Percentiles rank a stretch among this genome's conserved stretches.
Conservation (phyloP, 1,140 invertebrate genomes). For the Vanessa atalanta region DNA sequence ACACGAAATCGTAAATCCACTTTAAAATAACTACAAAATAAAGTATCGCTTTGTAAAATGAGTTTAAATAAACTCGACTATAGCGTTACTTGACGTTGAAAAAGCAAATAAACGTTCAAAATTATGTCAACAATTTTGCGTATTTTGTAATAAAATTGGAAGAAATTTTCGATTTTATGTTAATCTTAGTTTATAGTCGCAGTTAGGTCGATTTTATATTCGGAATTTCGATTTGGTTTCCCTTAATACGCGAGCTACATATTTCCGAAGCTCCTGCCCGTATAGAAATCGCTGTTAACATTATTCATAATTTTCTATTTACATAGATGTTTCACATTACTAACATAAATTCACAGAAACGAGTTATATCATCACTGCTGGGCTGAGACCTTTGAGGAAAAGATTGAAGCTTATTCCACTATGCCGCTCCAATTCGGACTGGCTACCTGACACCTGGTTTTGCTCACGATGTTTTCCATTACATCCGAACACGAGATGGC, state of each 20-base stretch:
- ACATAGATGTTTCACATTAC: too few species aligned
- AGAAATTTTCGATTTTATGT: conserved; percentile 9
- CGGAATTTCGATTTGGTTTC: not conserved
- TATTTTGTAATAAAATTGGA: conserved; percentile 6
- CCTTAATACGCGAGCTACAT: not conserved
- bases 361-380: too few species aligned
- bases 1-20: not conserved
- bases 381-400: too few species aligned
- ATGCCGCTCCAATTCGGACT: too few species aligned
- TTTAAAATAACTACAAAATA: conserved; percentile 2
- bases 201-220: not conserved
- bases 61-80: not conserved
- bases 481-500: too few species aligned
- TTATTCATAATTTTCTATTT: too few species aligned
- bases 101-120: not conserved
- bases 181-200: not conserved
- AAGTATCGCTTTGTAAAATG: conserved; percentile 1
- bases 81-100: not conserved
- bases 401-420: too few species aligned
- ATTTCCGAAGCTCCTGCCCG: not conserved
- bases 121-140: conserved; percentile 4
- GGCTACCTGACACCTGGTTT: too few species aligned
- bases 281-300: not conserved
- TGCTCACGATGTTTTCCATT: too few species aligned
- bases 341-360: too few species aligned